These are phyloP conservation scores for Armadillidium nasatum DNA, from an alignment of 1,140 invertebrate genomes.

Conservation along the genomic window DNA sequence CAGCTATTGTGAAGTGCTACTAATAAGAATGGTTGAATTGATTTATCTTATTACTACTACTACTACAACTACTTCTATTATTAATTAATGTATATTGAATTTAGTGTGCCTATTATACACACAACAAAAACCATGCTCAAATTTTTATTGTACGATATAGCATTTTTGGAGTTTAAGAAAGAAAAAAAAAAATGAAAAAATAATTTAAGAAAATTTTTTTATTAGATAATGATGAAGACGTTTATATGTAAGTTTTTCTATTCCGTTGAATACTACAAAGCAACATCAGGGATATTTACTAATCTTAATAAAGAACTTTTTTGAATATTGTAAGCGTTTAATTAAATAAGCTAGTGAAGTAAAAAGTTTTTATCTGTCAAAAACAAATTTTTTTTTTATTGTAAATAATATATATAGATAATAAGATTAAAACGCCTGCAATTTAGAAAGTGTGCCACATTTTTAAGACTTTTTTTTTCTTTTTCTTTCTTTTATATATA, in stretches of 20 bases:
- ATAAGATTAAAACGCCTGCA: not conserved
- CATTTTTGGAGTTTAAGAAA: not conserved
- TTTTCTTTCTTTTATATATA: too few species aligned
- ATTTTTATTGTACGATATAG: not conserved
- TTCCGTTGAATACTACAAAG: not conserved
- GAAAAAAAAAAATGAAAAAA: not conserved
- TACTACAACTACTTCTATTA: too few species aligned
- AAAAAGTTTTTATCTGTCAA: too few species aligned
- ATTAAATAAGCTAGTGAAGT: too few species aligned
- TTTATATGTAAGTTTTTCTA: not conserved
- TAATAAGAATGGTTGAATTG: too few species aligned
- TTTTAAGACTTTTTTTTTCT: not conserved
- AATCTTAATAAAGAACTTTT: not conserved
- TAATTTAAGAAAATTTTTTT: not conserved
- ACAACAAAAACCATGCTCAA: conserved; percentile 1
- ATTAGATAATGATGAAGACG: not conserved
- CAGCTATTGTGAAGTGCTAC: not conserved
- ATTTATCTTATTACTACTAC: too few species aligned
- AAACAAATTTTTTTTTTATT: too few species aligned
- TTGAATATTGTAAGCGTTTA: not conserved
- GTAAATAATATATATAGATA: too few species aligned
- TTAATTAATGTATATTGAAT: not conserved
- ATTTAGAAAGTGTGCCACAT: not conserved
- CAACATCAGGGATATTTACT: conserved; percentile 1
- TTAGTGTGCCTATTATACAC: not conserved